phyloP scores from a whole-genome alignment of 2,113 vertebrate species.

The Chaetodon trifascialis region DNA sequence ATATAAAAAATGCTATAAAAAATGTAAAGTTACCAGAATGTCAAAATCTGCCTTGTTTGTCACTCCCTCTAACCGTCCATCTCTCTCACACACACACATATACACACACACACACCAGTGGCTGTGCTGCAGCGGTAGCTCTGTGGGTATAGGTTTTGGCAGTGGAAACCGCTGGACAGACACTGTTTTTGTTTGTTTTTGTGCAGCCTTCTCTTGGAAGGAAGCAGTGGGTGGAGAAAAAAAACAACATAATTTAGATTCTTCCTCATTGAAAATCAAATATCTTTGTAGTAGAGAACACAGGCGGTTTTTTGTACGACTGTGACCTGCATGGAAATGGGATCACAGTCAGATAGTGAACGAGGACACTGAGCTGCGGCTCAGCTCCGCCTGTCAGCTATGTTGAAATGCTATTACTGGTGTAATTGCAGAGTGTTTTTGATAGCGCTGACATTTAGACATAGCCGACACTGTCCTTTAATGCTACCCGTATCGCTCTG shows the following conservation, averaged over 20 bases:
- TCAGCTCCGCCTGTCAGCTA: constrained; percentile 33
- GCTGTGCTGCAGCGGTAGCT: constrained; percentile 50
- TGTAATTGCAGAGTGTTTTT: constrained; percentile 34
- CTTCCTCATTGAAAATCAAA: constrained; percentile 49
- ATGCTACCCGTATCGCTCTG: not conserved
- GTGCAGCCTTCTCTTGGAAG: constrained; percentile 46
- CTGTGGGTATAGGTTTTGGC: constrained; percentile 64
- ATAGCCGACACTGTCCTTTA: constrained; percentile 30
- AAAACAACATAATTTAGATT: constrained; percentile 58
- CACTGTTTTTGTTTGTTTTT: constrained; percentile 65
- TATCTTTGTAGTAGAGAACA: constrained; percentile 36
- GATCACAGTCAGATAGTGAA: constrained; percentile 36
- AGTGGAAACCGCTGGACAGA: constrained; percentile 49
- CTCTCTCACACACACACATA: constrained; percentile 4
- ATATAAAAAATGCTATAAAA: constrained; percentile 32
- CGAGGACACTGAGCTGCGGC: constrained; percentile 24
- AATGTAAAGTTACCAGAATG: constrained; percentile 44
- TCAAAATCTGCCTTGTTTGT: constrained; percentile 47
- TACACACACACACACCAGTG: constrained; percentile 44
- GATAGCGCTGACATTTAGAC: constrained; percentile 54
- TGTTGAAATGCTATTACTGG: constrained; percentile 30
- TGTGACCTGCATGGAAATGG: constrained; percentile 40
- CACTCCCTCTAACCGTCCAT: constrained; percentile 24
- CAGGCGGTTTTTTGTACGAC: constrained; percentile 21
- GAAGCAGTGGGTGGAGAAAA: constrained; percentile 47